These are phyloP conservation scores for Lycia hirtaria DNA, from an alignment of 2,888 invertebrate species.

Conservation along the genomic window DNA sequence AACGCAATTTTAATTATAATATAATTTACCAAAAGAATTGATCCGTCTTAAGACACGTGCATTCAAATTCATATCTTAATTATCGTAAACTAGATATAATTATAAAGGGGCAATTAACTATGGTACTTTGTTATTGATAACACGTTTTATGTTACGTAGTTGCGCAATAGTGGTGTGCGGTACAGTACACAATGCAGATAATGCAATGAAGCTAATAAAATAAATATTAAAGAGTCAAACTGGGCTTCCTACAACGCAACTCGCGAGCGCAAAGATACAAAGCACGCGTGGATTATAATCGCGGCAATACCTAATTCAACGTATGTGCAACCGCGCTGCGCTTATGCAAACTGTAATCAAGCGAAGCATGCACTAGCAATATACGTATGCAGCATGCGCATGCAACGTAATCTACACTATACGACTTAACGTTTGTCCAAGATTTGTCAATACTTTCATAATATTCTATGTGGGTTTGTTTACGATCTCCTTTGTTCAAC, in stretches of 20 bases:
- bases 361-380: constrained; percentile 57
- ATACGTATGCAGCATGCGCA: constrained; percentile 55
- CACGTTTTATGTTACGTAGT: background rate
- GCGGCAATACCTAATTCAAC: constrained; percentile 63
- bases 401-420: constrained; percentile 19
- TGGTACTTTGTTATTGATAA: constrained; percentile 14
- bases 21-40: too few relatives aligned
- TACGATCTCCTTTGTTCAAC: background rate
- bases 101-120: background rate
- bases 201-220: constrained; percentile 51
- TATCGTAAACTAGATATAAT: too few relatives aligned
- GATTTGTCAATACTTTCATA: background rate
- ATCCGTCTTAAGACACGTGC: too few relatives aligned
- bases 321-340: constrained; percentile 70
- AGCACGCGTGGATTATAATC: constrained; percentile 78
- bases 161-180: background rate
- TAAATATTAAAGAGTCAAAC: constrained; percentile 72
- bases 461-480: background rate
- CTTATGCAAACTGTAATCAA: constrained; percentile 79
- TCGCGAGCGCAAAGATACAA: constrained; percentile 63
- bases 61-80: too few relatives aligned
- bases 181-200: background rate
- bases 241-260: constrained; percentile 59
- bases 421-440: background rate
- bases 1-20: too few relatives aligned